phyloP scores from a whole-genome alignment of 2,113 vertebrate species.

The Zosterops pallidus region DNA sequence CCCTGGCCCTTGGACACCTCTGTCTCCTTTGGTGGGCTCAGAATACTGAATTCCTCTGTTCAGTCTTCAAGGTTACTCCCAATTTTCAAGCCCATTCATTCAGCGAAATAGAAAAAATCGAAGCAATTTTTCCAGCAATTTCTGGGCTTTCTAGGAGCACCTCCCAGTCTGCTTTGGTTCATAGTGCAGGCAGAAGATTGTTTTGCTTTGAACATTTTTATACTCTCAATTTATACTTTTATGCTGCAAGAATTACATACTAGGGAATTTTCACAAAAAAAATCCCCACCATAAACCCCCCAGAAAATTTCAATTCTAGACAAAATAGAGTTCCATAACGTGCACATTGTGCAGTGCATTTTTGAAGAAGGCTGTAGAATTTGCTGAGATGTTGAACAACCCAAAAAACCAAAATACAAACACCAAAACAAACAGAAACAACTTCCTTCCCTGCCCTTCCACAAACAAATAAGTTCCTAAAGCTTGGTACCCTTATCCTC shows the following conservation, averaged over 20 bases:
- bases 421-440: background rate
- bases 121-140: background rate
- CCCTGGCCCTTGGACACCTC: background rate
- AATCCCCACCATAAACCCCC: accelerated
- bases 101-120: background rate
- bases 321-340: background rate
- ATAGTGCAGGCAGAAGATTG: background rate
- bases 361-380: background rate
- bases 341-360: accelerated
- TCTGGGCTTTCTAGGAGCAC: background rate
- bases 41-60: background rate
- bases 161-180: background rate
- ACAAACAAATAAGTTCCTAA: background rate
- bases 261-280: background rate
- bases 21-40: background rate
- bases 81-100: background rate
- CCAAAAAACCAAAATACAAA: background rate
- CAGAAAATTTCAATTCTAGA: background rate
- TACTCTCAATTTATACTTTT: background rate
- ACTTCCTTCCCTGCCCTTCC: accelerated
- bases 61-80: background rate
- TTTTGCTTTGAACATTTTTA: background rate
- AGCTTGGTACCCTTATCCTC: background rate
- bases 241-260: background rate
- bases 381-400: background rate